phyloP scores from a whole-genome alignment of 2,113 vertebrate species.

The Protobothrops mucrosquamatus region DNA sequence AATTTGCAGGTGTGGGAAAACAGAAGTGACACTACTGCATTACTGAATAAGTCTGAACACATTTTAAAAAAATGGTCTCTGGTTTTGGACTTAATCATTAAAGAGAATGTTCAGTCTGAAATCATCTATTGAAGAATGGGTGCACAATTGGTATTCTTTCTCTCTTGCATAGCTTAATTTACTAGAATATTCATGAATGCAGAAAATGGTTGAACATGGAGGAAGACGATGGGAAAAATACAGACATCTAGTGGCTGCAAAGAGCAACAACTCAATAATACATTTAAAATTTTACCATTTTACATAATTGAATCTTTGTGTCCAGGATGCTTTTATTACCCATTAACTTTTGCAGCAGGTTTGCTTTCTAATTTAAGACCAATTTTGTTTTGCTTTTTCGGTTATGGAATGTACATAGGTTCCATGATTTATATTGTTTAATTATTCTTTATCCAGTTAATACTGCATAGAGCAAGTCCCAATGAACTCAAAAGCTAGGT shows the following conservation, averaged over 20 bases:
- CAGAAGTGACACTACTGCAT: not conserved
- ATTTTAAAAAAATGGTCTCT: not conserved
- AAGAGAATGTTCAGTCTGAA: not conserved
- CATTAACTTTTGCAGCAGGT: not conserved
- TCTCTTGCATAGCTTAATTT: not conserved
- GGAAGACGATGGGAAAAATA: not conserved
- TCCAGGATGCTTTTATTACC: not conserved
- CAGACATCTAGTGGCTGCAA: slow-evolving; percentile 65
- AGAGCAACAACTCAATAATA: not conserved
- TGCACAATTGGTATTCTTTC: not conserved
- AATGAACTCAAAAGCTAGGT: not conserved
- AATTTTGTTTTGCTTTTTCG: not conserved
- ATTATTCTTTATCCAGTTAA: not conserved
- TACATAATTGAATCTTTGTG: not conserved
- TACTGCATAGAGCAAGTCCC: not conserved
- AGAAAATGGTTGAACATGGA: slow-evolving; percentile 53
- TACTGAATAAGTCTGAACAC: not conserved
- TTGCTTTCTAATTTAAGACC: not conserved
- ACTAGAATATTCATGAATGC: not conserved
- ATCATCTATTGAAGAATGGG: not conserved
- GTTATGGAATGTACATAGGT: not conserved
- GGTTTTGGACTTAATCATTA: slow-evolving; percentile 1
- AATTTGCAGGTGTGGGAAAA: not conserved
- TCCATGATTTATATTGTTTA: not conserved
- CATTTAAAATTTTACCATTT: not conserved